Conservation (phyloP, 2,797 vertebrate genomes). For the Phoxinus dragarum region DNA sequence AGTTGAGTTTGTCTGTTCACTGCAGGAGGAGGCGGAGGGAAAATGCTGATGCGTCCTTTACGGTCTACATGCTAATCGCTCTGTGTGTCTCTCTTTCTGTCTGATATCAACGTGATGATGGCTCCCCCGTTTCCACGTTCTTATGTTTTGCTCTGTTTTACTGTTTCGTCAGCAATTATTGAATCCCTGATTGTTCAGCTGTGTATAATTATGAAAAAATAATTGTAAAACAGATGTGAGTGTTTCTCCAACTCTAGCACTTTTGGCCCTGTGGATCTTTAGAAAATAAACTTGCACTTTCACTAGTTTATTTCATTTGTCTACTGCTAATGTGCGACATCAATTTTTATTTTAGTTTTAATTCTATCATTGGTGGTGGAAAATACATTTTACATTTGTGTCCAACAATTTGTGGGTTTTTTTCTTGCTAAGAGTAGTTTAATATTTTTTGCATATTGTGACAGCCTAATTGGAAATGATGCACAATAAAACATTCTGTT, state of each 20-base stretch:
- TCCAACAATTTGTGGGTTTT: neutral
- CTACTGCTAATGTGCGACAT: neutral
- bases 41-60: constrained; percentile 58
- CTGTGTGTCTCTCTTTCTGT: constrained; percentile 42
- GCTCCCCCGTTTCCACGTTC: constrained; percentile 45
- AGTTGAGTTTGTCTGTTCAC: constrained; percentile 69
- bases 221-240: constrained; percentile 82
- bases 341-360: neutral
- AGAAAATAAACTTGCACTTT: constrained; percentile 3
- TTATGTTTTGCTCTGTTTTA: constrained; percentile 47
- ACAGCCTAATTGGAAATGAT: neutral
- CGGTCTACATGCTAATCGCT: constrained; percentile 48
- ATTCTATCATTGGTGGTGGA: neutral
- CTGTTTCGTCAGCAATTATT: constrained; percentile 79
- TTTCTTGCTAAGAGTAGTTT: neutral
- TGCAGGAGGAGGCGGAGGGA: constrained; percentile 31
- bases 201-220: constrained; percentile 85
- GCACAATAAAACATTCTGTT: neutral
- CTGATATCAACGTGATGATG: constrained; percentile 56
- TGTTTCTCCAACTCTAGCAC: constrained; percentile 16
- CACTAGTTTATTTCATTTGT: neutral
- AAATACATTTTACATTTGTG: neutral
- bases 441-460: neutral
- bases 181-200: constrained; percentile 78
- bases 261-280: constrained; percentile 3